phyloP scores from a whole-genome alignment of 1,140 invertebrate species.

The Hyphantria cunea region DNA sequence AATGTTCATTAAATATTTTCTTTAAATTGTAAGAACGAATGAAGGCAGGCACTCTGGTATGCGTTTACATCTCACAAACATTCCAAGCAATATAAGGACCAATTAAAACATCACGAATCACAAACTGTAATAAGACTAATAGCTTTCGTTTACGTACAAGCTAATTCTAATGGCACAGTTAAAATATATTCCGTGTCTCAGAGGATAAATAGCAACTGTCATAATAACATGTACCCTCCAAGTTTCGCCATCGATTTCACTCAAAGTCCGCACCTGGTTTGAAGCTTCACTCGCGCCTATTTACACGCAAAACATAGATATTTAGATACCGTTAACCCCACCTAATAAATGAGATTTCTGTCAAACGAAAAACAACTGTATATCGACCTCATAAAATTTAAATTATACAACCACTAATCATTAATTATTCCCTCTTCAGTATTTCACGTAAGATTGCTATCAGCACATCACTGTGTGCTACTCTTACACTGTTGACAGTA shows the following conservation, averaged over 20 bases:
- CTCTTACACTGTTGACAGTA: constrained; percentile 71
- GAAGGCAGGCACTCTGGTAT: constrained; percentile 6
- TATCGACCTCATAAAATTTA: constrained; percentile 34
- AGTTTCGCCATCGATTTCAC: constrained; percentile 72
- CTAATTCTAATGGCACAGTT: constrained; percentile 50
- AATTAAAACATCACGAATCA: constrained; percentile 36
- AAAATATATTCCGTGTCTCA: constrained; percentile 52
- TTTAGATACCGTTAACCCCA: constrained; percentile 67
- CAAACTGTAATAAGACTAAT: constrained; percentile 40
- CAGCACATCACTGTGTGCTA: constrained; percentile 67
- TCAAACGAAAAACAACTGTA: constrained; percentile 46
- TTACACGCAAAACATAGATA: constrained; percentile 77
- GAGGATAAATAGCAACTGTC: constrained; percentile 73
- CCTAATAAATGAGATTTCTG: constrained; percentile 37
- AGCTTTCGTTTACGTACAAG: constrained; percentile 34
- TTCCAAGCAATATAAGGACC: constrained; percentile 30
- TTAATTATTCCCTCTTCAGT: constrained; percentile 53
- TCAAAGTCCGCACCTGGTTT: constrained; percentile 72
- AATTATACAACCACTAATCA: constrained; percentile 34
- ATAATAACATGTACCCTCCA: constrained; percentile 69
- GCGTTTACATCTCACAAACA: constrained; percentile 18
- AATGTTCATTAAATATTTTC: too few species aligned
- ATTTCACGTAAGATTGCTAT: constrained; percentile 70
- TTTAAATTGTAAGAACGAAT: constrained; percentile 28
- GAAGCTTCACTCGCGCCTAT: constrained; percentile 72